Percentiles rank a stretch among this genome's conserved stretches.
Conservation (phyloP, 2,797 vertebrate species). For the Pseudocheirus occidentalis region DNA sequence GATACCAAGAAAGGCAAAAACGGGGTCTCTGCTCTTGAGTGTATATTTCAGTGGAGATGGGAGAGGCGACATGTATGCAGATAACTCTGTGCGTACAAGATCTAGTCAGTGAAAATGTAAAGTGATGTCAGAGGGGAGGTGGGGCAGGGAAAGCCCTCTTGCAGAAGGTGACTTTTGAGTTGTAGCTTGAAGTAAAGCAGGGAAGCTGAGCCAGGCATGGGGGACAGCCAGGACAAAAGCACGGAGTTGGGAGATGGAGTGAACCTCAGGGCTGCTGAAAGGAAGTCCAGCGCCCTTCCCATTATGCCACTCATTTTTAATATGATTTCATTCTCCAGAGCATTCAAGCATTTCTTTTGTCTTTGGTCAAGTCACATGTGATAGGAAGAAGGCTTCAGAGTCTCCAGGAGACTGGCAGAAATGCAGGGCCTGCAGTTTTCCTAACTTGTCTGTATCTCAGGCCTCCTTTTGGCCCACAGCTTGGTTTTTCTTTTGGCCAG, state of each 20-base stretch:
- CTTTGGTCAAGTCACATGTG: not conserved
- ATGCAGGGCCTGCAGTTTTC: not conserved
- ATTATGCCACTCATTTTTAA: not conserved
- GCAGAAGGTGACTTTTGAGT: not conserved
- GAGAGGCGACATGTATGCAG: not conserved
- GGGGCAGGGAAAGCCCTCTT: not conserved
- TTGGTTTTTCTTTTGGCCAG: constrained; percentile 21
- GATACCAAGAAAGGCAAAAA: not conserved
- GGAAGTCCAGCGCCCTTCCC: not conserved
- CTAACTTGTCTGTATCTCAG: not conserved
- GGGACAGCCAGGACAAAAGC: not conserved
- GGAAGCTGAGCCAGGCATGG: not conserved
- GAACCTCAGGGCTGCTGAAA: not conserved
- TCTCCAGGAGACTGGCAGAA: not conserved
- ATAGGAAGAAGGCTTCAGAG: not conserved
- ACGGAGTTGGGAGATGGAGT: not conserved
- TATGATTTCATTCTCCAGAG: not conserved
- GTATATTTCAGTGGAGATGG: not conserved
- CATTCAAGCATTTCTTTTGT: not conserved
- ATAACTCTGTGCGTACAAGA: not conserved
- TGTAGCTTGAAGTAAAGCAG: not conserved
- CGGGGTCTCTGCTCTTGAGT: not conserved
- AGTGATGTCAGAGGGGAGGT: not conserved
- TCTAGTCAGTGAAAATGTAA: not conserved
- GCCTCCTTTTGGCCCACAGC: fast-evolving